Conservation (phyloP, 2,888 invertebrate genomes). For the Bombylius major region DNA sequence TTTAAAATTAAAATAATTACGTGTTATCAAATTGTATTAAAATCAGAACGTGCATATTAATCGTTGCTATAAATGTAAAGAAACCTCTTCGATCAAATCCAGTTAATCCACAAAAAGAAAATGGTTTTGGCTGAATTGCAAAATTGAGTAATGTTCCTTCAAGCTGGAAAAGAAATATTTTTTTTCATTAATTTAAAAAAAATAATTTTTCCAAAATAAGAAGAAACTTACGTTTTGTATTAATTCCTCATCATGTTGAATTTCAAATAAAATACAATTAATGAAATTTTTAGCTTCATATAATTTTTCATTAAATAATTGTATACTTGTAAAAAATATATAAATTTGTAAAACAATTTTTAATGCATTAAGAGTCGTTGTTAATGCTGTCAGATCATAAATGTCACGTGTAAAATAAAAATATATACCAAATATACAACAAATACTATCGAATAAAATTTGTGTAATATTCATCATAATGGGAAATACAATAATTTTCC, state of each 20-base stretch:
- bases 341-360: not conserved
- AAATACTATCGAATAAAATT: too few species aligned
- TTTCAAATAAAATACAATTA: not conserved
- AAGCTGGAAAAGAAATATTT: not conserved
- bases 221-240: not conserved
- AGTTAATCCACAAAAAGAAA: not conserved
- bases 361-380: too few species aligned
- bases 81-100: not conserved
- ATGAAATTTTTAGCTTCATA: not conserved
- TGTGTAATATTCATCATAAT: too few species aligned
- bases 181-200: too few species aligned
- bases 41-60: not conserved
- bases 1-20: not conserved
- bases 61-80: not conserved
- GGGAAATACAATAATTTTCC: too few species aligned
- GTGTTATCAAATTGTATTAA: not conserved
- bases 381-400: too few species aligned
- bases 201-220: too few species aligned
- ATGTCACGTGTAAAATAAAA: too few species aligned
- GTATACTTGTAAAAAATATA: not conserved
- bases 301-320: not conserved
- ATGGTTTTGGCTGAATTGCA: too few species aligned
- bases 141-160: not conserved
- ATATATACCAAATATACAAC: too few species aligned
- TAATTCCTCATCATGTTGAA: not conserved